phyloP scores from a whole-genome alignment of 1,140 invertebrate species.

The Zaprionus taronus region DNA sequence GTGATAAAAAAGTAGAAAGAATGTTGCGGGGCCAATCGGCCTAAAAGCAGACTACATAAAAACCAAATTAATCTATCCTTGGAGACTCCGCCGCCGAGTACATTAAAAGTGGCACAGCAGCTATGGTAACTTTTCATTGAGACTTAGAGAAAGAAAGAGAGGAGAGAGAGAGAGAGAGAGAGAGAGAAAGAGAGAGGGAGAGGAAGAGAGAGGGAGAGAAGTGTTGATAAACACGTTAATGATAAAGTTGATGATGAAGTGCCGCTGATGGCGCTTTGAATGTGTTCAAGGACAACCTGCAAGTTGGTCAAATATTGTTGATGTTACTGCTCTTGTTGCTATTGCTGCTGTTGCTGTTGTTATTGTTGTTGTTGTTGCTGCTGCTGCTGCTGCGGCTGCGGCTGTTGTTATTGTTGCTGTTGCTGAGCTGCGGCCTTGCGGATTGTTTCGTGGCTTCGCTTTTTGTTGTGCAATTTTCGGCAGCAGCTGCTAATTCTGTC shows the following conservation, averaged over 20 bases:
- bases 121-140: conserved; percentile 29
- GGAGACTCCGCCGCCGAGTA: conserved; percentile 58
- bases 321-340: not conserved
- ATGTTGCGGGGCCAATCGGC: conserved; percentile 34
- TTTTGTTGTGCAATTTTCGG: conserved; percentile 77
- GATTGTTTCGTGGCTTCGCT: conserved; percentile 1
- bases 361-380: not conserved
- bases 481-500: conserved; percentile 81
- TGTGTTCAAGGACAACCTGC: conserved; percentile 28
- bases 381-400: not conserved
- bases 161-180: not conserved
- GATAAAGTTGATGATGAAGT: conserved; percentile 31
- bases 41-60: conserved; percentile 70
- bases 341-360: not conserved
- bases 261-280: conserved; percentile 32
- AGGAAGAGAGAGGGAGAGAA: not conserved
- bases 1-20: conserved; percentile 38
- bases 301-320: conserved; percentile 33
- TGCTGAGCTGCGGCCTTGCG: not conserved
- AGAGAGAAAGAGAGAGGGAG: not conserved
- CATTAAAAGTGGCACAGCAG: conserved; percentile 45
- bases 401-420: not conserved
- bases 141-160: not conserved
- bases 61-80: conserved; percentile 81
- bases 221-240: not conserved